Percentiles rank a stretch among this genome's conserved stretches.
Evolutionary conservation across 1,140 invertebrate genomes (phyloP).

Genomic region (Scaptomyza pallida): DNA sequence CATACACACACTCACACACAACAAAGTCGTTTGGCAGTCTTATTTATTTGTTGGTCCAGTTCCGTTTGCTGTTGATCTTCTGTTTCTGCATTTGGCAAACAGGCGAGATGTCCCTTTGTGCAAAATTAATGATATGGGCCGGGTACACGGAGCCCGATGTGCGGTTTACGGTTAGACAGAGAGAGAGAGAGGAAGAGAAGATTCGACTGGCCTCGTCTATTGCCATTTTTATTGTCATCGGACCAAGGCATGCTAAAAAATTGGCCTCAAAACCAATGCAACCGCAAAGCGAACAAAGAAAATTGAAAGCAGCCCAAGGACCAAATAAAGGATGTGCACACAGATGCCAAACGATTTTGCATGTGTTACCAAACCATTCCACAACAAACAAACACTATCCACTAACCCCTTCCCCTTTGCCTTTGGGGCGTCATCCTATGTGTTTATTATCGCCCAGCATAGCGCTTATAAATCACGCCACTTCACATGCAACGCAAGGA

Average conservation of each 20-base stretch:
- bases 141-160: slow-evolving; percentile 5
- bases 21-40: slow-evolving; percentile 64
- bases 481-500: slow-evolving; percentile 60
- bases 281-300: slow-evolving; percentile 63
- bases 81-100: slow-evolving; percentile 67
- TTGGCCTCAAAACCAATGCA: slow-evolving; percentile 54
- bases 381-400: not conserved
- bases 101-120: slow-evolving; percentile 63
- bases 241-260: slow-evolving; percentile 58
- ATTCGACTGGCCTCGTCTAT: slow-evolving; percentile 49
- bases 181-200: not conserved
- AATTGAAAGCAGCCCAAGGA: slow-evolving; percentile 59
- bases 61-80: slow-evolving; percentile 33
- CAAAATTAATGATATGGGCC: slow-evolving; percentile 74
- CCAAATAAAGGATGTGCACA: slow-evolving; percentile 15
- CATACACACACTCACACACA: slow-evolving; percentile 48
- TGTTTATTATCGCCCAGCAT: slow-evolving; percentile 72
- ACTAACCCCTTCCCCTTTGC: not conserved
- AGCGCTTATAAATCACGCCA: slow-evolving; percentile 77
- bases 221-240: slow-evolving; percentile 77
- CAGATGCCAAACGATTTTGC: slow-evolving; percentile 62
- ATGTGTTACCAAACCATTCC: slow-evolving; percentile 45
- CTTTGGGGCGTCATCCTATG: slow-evolving; percentile 41
- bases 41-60: slow-evolving; percentile 69
- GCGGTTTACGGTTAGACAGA: not conserved